Base-by-base conservation (phyloP, 2,888 invertebrate species). In the Fabriciana adippe region DNA sequence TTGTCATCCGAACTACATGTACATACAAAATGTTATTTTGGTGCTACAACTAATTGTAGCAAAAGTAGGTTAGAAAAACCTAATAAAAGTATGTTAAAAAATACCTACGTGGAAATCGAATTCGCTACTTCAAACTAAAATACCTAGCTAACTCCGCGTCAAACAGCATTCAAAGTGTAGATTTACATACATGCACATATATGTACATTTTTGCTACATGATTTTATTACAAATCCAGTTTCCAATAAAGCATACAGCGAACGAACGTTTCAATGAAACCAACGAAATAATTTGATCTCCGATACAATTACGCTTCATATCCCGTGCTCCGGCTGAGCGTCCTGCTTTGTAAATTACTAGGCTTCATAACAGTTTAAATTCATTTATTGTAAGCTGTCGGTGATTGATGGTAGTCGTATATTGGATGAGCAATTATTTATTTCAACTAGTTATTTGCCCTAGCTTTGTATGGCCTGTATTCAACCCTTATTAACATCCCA, bases 241-340 rank as follows among this genome's bases (percentile, higher is more conserved):
- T 59, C 59, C 48, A 59, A 59, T 59, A 59, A 16, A 48, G 59
- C 59, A n/a, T 48, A n/a, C 2, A 31, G 59, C 31, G 47, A 15
- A 11, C 26, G 26, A n/a, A 13, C 59, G 59, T 48, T 59, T 59
- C 59, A 48, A 1, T 31, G 59, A 16, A 48, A 35, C 35, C 61
- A 53, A 35, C 14, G 51, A 15, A 61, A 61, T 61, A 51, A 61
- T 61, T 41, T 61, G 51, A 61, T 61, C 50, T 18, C 35, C 18
- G 51, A 61, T 61, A 61, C 50, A 61, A 61, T 61, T 61, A 61
- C 61, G 59, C 59, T 59, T 31, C 59, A 48, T 48, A 26, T 59
- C 59, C 59, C 59, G 26, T 11, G 50, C 57, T 59, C 48, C 47
- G 47, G 26, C 47, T n/a, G 6, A 21, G 26, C 59, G 48, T 48